These are phyloP conservation scores for Adineta ricciae DNA, from an alignment of 2,888 invertebrate species.

Conservation along the genomic window DNA sequence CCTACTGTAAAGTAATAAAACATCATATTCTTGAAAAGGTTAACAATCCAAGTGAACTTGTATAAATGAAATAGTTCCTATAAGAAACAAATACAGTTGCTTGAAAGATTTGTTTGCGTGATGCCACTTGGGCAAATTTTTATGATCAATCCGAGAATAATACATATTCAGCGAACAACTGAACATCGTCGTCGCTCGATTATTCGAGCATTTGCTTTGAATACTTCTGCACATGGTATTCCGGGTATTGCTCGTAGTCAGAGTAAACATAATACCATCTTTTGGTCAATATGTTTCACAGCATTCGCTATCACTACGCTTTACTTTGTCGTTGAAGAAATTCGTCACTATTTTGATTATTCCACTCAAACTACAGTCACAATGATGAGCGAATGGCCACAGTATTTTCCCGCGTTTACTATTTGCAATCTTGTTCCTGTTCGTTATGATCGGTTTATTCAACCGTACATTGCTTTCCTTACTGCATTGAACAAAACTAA, in stretches of 20 bases:
- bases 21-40: no score
- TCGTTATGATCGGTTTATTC: background rate
- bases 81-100: no score
- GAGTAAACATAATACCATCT: background rate
- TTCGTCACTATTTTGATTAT: constrained; percentile 5
- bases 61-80: no score
- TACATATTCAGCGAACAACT: no score
- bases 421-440: constrained; percentile 20
- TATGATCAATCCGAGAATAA: no score
- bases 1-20: no score
- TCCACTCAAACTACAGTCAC: constrained; percentile 16
- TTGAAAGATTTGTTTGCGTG: no score
- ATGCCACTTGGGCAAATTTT: no score
- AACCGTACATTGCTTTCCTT: background rate
- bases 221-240: constrained; percentile 24
- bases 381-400: constrained; percentile 21
- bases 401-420: constrained; percentile 21
- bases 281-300: constrained; percentile 8
- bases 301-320: background rate
- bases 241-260: constrained; percentile 6
- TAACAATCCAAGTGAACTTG: no score
- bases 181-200: background rate
- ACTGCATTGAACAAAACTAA: background rate
- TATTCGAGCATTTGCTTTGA: constrained; percentile 8
- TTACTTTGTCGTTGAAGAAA: constrained; percentile 6